phyloP scores from a whole-genome alignment of 2,113 vertebrate genomes.

The Hemibagrus wyckioides region DNA sequence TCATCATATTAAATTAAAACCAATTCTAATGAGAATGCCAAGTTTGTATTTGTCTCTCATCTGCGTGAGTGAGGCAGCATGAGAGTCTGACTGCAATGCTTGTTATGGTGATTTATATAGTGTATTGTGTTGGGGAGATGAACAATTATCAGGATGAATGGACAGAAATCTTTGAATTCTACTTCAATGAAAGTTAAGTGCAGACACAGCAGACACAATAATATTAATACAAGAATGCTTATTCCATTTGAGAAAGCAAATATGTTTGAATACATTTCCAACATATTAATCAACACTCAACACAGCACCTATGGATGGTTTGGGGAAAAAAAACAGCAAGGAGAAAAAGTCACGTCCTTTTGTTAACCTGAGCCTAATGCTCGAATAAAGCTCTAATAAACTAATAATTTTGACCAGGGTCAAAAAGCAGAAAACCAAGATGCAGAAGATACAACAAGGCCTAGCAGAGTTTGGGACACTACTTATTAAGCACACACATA shows the following conservation, averaged over 20 bases:
- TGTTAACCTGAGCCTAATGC: not conserved
- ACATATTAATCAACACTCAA: not conserved
- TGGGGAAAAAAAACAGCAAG: not conserved
- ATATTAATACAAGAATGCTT: not conserved
- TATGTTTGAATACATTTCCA: not conserved
- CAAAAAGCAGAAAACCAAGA: not conserved
- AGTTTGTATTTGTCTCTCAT: not conserved
- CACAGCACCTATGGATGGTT: not conserved
- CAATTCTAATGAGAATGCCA: not conserved
- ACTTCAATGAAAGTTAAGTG: not conserved
- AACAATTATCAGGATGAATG: not conserved
- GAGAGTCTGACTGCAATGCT: not conserved
- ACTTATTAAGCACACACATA: not conserved
- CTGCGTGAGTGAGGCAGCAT: not conserved
- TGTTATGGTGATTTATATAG: conserved; percentile 12
- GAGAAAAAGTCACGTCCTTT: not conserved
- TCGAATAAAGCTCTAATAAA: too few species aligned
- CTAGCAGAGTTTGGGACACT: not conserved
- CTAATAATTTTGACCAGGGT: not conserved
- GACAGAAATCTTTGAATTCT: not conserved
- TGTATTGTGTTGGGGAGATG: not conserved
- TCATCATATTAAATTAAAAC: not conserved
- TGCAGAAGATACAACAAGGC: not conserved
- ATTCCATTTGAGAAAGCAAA: not conserved
- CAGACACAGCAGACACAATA: not conserved